Base-by-base conservation (phyloP, 2,113 vertebrate species). In the Phalacrocorax pelagicus region DNA sequence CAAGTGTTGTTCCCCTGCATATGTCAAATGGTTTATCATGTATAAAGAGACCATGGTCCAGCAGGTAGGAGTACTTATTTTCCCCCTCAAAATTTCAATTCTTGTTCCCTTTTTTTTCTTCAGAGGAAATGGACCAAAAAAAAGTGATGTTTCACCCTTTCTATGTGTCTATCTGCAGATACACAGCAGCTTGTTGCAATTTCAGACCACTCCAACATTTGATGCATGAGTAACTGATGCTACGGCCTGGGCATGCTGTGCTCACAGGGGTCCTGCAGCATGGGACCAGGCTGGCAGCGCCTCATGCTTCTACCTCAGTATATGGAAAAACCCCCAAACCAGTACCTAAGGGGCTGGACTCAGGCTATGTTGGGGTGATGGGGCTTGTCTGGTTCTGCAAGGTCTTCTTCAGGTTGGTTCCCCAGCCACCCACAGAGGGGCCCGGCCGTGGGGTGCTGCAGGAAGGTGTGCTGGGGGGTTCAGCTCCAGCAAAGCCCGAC, bases 381-480 rank as follows among this genome's bases (percentile, higher is more conserved):
- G 30, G 51, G 30, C 23, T 95, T 40, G 42, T 47, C 49, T 30
- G 8, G 29, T 72, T 87, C 81, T 84, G 51, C n/a, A 49, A 71
- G 11, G 42, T 81, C 57, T 54, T 62, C 46, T 40, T 34, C 44
- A 61, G 8, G 4, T 24, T 86, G 54, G 17, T 59, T 72, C 29
- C 29, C n/a, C 36, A 34, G 51, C 21, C 38, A 49, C 23, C 22
- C 27, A 6, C 5, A 10, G 10, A 1, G 1, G 17, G 5, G 23
- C 5, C 24, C 0, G 0, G 22, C 15, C 0, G 0, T 6, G 0
- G 34, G 9, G 8, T 21, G 40, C 59, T 73, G 49, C 2, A 3
- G 44, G 19, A 67, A 63, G n/a, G 3, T 44, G 29, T 30, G 12
- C 32, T 10, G 6, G 12, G 46, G 5, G 5, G 2, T 63, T 52